These are phyloP conservation scores for Coenonympha glycerion DNA, from an alignment of 2,888 invertebrate species.

Conservation along the genomic window DNA sequence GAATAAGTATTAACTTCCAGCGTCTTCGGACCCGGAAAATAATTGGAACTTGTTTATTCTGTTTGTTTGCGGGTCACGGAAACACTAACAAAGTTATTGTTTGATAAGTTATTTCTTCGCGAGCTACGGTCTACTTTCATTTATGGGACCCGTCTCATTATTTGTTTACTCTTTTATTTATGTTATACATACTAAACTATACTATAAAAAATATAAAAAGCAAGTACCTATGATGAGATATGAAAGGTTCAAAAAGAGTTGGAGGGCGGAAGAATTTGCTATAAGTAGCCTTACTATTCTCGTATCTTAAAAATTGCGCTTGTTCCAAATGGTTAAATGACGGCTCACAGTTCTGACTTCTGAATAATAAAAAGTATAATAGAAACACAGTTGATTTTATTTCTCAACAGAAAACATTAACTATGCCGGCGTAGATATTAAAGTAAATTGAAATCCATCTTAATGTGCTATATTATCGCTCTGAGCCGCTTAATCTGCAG, in stretches of 20 bases:
- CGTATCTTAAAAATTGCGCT: too few species aligned
- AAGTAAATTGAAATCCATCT: too few species aligned
- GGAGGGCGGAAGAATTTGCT: too few species aligned
- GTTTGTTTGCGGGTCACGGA: slow-evolving; percentile 14
- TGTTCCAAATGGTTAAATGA: too few species aligned
- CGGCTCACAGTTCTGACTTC: too few species aligned
- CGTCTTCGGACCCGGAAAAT: slow-evolving; percentile 4
- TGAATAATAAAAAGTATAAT: too few species aligned
- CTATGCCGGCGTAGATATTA: too few species aligned
- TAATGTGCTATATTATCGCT: too few species aligned
- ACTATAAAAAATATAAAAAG: neutral
- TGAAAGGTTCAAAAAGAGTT: too few species aligned
- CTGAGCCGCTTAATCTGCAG: neutral
- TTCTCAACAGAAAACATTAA: too few species aligned
- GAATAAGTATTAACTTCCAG: neutral
- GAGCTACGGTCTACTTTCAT: slow-evolving; percentile 9
- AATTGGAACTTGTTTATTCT: slow-evolving; percentile 17
- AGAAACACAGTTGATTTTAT: too few species aligned
- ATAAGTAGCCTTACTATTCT: too few species aligned
- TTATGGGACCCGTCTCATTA: slow-evolving; percentile 4
- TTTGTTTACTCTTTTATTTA: slow-evolving; percentile 4
- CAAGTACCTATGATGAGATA: neutral
- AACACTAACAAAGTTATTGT: slow-evolving; percentile 21
- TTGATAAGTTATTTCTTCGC: slow-evolving; percentile 7
- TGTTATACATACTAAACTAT: neutral